Conservation (phyloP, 2,797 vertebrate genomes). For the Sphenodon punctatus region DNA sequence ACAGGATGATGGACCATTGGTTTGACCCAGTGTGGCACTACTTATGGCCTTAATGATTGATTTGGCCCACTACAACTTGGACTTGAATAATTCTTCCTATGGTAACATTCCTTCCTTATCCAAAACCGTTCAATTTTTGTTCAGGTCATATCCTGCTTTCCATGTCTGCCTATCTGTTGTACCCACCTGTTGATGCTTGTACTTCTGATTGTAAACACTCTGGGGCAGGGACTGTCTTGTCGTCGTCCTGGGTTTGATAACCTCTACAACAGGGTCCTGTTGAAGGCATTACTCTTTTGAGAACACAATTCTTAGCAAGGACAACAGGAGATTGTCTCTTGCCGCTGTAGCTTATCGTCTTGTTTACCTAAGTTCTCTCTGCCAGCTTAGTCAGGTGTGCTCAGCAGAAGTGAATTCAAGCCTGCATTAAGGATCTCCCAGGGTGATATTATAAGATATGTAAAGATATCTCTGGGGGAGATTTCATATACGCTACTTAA, state of each 20-base stretch:
- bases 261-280: background rate
- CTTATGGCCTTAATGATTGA: too few relatives aligned
- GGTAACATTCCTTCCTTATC: background rate
- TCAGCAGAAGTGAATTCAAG: background rate
- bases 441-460: slow-evolving; percentile 28
- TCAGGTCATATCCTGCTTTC: too few relatives aligned
- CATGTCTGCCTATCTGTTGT: too few relatives aligned
- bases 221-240: background rate
- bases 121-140: background rate
- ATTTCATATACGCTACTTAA: background rate
- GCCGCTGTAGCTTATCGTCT: background rate
- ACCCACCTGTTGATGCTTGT: too few relatives aligned
- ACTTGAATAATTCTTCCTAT: background rate
- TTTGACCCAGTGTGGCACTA: too few relatives aligned
- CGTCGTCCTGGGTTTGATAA: background rate
- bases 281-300: too few relatives aligned
- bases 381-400: background rate
- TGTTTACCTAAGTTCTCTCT: background rate
- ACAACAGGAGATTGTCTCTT: fast-evolving
- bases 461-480: slow-evolving; percentile 30
- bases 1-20: too few relatives aligned
- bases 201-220: too few relatives aligned
- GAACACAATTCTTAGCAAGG: too few relatives aligned
- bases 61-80: too few relatives aligned
- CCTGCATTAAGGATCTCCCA: slow-evolving; percentile 2